These are phyloP conservation scores for Vicugna pacos DNA, from an alignment of 2,113 vertebrate species.

Conservation along the genomic window DNA sequence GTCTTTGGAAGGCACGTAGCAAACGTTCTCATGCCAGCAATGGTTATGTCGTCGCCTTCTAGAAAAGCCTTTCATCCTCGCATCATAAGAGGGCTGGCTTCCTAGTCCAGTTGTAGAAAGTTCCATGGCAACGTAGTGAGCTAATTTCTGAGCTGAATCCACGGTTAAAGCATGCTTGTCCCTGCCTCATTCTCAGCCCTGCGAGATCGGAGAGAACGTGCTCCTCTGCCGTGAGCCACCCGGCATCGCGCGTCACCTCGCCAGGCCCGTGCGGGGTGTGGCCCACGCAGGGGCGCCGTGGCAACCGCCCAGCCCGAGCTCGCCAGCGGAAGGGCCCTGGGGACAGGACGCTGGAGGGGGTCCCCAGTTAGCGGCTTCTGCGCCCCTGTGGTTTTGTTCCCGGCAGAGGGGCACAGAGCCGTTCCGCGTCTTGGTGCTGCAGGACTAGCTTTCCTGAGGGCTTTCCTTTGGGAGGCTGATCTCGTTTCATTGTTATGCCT, in stretches of 20 bases:
- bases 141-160: background rate
- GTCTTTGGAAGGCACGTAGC: background rate
- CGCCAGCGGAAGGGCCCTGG: background rate
- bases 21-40: too few species aligned
- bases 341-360: accelerated
- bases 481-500: background rate
- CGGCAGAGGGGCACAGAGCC: background rate
- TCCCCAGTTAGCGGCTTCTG: background rate
- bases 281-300: too few species aligned
- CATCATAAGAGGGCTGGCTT: background rate
- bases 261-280: background rate
- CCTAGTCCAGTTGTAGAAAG: background rate
- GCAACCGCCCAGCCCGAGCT: accelerated
- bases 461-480: too few species aligned
- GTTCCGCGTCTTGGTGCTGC: background rate
- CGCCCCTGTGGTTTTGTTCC: background rate
- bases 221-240: background rate
- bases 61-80: background rate
- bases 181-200: background rate
- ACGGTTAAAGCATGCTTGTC: too few species aligned
- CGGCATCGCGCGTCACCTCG: background rate
- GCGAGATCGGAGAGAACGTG: background rate
- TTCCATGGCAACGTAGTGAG: background rate
- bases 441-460: background rate
- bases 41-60: background rate